These are phyloP conservation scores for Protodeltote pygarga DNA, from an alignment of 2,888 invertebrate genomes.

Conservation along the genomic window DNA sequence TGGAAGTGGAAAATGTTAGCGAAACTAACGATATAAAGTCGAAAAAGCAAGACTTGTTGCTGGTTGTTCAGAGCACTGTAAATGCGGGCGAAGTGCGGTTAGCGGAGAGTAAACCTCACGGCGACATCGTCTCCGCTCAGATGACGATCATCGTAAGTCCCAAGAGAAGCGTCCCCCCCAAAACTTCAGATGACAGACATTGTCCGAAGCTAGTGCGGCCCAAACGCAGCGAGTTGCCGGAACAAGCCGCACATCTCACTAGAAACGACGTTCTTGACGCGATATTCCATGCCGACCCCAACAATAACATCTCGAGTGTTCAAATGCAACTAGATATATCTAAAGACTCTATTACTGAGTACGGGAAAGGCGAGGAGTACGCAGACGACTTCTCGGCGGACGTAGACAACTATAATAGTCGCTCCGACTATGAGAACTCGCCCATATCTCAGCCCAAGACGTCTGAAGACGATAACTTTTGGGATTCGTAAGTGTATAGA, in stretches of 20 bases:
- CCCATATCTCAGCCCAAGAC: constrained; percentile 68
- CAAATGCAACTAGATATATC: constrained; percentile 55
- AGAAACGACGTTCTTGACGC: constrained; percentile 62
- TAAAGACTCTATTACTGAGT: constrained; percentile 50
- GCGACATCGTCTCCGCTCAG: constrained; percentile 46
- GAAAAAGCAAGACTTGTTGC: constrained; percentile 52
- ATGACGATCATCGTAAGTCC: constrained; percentile 71
- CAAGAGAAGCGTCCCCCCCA: constrained; percentile 32
- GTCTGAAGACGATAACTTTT: constrained; percentile 73
- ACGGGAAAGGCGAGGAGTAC: constrained; percentile 52
- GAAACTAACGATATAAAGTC: constrained; percentile 49
- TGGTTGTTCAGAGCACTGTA: constrained; percentile 64
- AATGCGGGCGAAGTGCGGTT: constrained; percentile 39
- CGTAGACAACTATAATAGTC: constrained; percentile 69
- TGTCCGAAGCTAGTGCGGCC: background rate
- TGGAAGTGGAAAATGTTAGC: constrained; percentile 63
- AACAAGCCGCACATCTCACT: constrained; percentile 49
- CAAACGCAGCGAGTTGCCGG: constrained; percentile 42
- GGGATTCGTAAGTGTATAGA: constrained; percentile 61
- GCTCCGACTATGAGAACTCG: constrained; percentile 60
- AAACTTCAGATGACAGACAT: background rate
- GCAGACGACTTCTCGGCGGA: constrained; percentile 70
- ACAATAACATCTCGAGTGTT: constrained; percentile 52
- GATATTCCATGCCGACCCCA: constrained; percentile 55
- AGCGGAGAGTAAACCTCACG: constrained; percentile 30